Conservation (phyloP, 2,113 vertebrate genomes). For the Microcebus ravelobensis region DNA sequence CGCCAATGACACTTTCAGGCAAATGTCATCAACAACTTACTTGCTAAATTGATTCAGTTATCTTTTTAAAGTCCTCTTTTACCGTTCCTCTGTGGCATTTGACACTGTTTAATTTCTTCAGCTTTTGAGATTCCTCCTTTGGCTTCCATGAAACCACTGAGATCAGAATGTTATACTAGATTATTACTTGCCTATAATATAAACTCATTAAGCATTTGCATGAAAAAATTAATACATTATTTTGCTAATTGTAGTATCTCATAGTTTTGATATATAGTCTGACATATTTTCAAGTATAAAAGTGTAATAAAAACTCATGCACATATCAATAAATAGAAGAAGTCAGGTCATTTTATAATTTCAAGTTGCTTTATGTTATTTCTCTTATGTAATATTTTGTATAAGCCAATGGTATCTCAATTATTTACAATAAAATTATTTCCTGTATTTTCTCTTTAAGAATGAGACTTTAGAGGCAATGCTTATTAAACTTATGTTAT, state of each 20-base stretch:
- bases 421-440: not conserved
- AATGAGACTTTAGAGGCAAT: conserved; percentile 1
- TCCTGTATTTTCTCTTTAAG: not conserved
- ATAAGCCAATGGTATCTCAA: not conserved
- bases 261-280: not conserved
- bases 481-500: not conserved
- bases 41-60: not conserved
- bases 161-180: not conserved
- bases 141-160: not conserved
- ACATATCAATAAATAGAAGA: not conserved
- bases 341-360: not conserved
- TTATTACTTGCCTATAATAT: not conserved
- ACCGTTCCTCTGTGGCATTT: not conserved
- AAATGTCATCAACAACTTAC: not conserved
- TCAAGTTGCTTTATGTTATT: not conserved
- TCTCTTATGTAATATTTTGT: not conserved
- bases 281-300: conserved; percentile 1
- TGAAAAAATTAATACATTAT: not conserved
- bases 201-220: not conserved
- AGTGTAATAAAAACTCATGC: not conserved
- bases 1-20: not conserved
- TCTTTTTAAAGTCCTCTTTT: not conserved
- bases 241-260: not conserved
- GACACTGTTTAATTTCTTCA: not conserved
- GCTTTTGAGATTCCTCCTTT: not conserved